Conservation (phyloP, 2,797 vertebrate species). For the Echeneis naucrates region DNA sequence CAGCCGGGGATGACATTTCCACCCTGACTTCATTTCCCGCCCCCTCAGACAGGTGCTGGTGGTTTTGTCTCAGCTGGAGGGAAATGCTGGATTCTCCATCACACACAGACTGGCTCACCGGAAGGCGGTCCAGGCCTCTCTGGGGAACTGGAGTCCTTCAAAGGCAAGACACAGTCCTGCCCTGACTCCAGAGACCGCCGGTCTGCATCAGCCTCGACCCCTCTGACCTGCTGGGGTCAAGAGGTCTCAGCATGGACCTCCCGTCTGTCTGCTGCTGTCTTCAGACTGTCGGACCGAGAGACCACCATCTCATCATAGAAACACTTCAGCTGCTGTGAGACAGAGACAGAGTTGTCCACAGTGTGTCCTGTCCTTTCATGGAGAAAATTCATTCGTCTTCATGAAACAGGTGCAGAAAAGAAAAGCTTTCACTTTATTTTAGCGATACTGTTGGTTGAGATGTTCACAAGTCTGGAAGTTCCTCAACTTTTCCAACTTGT, state of each 20-base stretch:
- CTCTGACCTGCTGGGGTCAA: slow-evolving; percentile 81
- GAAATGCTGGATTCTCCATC: slow-evolving; percentile 95
- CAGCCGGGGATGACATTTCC: too few relatives aligned
- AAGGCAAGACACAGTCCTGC: slow-evolving; percentile 91
- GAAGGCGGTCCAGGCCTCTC: slow-evolving; percentile 91
- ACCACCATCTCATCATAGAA: too few relatives aligned
- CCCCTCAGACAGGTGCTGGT: slow-evolving; percentile 92
- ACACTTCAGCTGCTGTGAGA: background rate
- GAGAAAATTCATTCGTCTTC: too few relatives aligned
- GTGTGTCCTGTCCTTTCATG: too few relatives aligned
- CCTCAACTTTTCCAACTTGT: too few relatives aligned
- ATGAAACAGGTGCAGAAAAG: too few relatives aligned
- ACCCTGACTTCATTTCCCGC: background rate
- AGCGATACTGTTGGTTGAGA: too few relatives aligned
- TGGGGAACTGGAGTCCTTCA: slow-evolving; percentile 92
- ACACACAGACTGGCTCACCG: slow-evolving; percentile 93
- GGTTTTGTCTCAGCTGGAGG: slow-evolving; percentile 94
- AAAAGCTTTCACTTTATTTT: too few relatives aligned
- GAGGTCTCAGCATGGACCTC: background rate
- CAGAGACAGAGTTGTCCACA: too few relatives aligned
- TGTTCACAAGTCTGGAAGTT: too few relatives aligned
- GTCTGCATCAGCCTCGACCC: slow-evolving; percentile 90
- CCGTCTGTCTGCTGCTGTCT: background rate
- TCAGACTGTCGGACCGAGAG: background rate
- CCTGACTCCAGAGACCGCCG: slow-evolving; percentile 88